These are phyloP conservation scores for Neosalanx taihuensis DNA, from an alignment of 2,797 vertebrate species.

Conservation along the genomic window DNA sequence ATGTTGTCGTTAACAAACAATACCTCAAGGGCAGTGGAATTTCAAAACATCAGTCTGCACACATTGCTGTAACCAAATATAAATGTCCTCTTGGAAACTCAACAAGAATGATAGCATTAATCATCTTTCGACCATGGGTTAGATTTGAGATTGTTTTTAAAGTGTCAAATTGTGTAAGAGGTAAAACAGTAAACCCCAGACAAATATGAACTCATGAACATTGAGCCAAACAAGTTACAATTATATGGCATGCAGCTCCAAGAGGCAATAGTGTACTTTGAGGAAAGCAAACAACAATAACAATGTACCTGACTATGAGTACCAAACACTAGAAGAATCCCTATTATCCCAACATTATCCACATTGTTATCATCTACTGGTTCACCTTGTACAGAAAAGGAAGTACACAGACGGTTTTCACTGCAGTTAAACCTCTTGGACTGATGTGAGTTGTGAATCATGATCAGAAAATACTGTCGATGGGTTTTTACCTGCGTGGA, in stretches of 20 bases:
- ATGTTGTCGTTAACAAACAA: constrained; percentile 45
- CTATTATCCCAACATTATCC: not conserved
- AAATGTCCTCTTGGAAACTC: constrained; percentile 7
- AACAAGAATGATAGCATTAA: constrained; percentile 19
- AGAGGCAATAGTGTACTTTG: too few relatives aligned
- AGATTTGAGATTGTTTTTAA: not conserved
- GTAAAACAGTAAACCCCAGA: not conserved
- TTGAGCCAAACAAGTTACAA: too few relatives aligned
- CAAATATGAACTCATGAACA: not conserved
- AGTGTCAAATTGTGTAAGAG: not conserved
- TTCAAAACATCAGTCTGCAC: constrained; percentile 21
- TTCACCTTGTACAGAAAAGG: not conserved
- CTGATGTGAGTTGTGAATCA: constrained; percentile 24
- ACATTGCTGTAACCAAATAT: constrained; percentile 25
- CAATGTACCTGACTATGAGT: too few relatives aligned
- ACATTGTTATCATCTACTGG: not conserved
- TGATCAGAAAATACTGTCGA: constrained; percentile 27
- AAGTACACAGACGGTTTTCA: not conserved
- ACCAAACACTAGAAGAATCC: not conserved
- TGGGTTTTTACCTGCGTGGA: constrained; percentile 31
- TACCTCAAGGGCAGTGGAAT: constrained; percentile 32
- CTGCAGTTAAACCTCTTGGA: not conserved
- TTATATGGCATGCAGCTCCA: too few relatives aligned
- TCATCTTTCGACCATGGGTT: constrained; percentile 2
- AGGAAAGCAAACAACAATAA: too few relatives aligned